Conservation (phyloP, 2,888 invertebrate species). For the Corbicula japonica region DNA sequence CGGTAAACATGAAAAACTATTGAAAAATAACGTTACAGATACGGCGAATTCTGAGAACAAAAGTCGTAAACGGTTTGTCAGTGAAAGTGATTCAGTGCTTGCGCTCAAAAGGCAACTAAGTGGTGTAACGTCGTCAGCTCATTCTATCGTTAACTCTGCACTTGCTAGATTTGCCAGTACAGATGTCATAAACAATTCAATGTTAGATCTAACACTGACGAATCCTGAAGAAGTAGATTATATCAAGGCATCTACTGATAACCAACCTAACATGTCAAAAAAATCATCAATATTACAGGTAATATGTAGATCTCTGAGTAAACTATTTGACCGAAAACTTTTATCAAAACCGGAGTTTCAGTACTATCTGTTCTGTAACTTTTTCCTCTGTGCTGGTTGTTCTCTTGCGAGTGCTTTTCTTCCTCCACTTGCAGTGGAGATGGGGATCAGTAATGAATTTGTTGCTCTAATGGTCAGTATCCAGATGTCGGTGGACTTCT, state of each 20-base stretch:
- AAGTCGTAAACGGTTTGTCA: constrained; percentile 21
- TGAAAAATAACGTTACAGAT: background rate
- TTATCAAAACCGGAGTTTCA: constrained; percentile 34
- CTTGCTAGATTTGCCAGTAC: constrained; percentile 43
- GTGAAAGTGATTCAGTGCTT: constrained; percentile 31
- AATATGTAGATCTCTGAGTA: constrained; percentile 3
- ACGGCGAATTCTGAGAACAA: too few relatives aligned
- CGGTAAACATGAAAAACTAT: background rate
- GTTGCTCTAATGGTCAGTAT: constrained; percentile 26
- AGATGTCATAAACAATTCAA: constrained; percentile 33
- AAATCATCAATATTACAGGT: background rate
- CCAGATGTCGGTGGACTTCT: constrained; percentile 6
- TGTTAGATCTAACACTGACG: constrained; percentile 29
- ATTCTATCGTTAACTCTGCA: constrained; percentile 28
- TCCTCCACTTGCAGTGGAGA: constrained; percentile 28
- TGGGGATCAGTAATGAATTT: constrained; percentile 24
- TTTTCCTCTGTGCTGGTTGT: constrained; percentile 26
- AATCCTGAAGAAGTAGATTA: background rate
- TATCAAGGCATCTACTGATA: background rate
- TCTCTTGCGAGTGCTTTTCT: constrained; percentile 8
- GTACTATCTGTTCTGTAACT: constrained; percentile 28
- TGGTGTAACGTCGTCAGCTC: background rate
- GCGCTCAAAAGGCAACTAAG: too few relatives aligned
- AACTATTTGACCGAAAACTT: constrained; percentile 30
- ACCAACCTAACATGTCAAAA: background rate